These are phyloP conservation scores for Passer domesticus DNA, from an alignment of 2,113 vertebrate species.

Conservation along the genomic window DNA sequence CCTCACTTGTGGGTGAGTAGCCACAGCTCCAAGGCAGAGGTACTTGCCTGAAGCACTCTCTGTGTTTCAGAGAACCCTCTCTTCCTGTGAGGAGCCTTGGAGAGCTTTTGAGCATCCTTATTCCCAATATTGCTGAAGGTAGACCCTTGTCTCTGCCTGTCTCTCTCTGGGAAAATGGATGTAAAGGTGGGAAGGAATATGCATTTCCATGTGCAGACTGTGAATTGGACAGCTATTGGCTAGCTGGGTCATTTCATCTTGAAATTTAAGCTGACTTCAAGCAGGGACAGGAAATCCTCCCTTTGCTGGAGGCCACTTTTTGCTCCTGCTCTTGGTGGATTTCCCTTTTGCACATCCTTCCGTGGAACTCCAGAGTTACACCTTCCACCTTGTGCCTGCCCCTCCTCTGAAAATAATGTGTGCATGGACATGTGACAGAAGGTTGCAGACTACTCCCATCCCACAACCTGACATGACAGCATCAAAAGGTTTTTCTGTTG, in stretches of 20 bases:
- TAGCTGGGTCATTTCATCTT: neutral
- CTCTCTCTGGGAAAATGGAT: neutral
- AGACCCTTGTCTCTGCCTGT: neutral
- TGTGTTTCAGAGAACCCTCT: neutral
- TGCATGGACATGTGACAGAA: neutral
- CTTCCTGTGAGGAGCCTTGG: neutral
- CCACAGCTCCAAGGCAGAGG: neutral
- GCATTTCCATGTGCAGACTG: neutral
- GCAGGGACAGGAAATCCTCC: neutral
- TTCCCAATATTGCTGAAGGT: neutral
- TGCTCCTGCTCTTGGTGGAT: neutral
- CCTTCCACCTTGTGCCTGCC: neutral
- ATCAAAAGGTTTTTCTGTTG: neutral
- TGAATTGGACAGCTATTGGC: neutral
- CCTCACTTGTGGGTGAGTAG: neutral
- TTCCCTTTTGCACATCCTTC: neutral
- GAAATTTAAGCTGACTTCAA: neutral
- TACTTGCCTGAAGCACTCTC: neutral
- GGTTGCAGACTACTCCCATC: neutral
- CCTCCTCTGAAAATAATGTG: neutral
- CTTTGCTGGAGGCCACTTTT: neutral
- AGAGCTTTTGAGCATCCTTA: neutral
- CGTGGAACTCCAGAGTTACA: neutral
- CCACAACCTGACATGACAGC: neutral
- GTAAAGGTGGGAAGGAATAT: neutral